Evolutionary conservation across 2,888 invertebrate genomes (phyloP), one percentile per base, ranked within the genome.

Genomic region (Dromius quadrimaculatus): DNA sequence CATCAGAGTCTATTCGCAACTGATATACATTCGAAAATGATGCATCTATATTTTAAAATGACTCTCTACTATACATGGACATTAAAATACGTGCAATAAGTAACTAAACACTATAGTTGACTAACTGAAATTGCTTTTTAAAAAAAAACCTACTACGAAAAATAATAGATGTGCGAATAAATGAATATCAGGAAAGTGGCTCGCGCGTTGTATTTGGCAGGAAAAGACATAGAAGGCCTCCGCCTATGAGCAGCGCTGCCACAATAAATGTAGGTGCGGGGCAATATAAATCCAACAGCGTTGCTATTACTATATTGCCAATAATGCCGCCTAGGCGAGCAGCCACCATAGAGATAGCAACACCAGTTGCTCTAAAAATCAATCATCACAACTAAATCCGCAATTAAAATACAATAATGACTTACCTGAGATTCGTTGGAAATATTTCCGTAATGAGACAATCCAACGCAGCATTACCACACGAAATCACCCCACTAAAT

Each of bases 401-500:
- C 38, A 34, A n/a, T 32, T 34, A 32, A 3, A 38, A 38, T 61
- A 3, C 2, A 38, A 62, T 6, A 68, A 20, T 9, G 15, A 43
- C 17, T 34, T 83, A 92, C 92, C 94, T 89, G 78, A 96, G 86
- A 83, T 93, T 91, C 41, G 96, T 96, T 32, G 96, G 96, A 82
- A 95, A 96, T 72, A 96, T 92, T 85, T 97, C 97, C 19, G 94
- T 94, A 79, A 94, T 93, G 75, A 97, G 88, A 80, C 96, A 96
- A 85, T 95, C 95, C 73, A 96, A 86, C 2, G 95, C 93, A 63
- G 94, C 94, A 83, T 94, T 94, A 73, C 94, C 94, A 81, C 93
- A 94, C 69, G 93, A 93, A 75, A 94, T 94, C 71, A 93, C 93
- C 61, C 93, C 92, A 80, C 93, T 93, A 84, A 94, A 94, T 77